A percentile compares a stretch with the other conserved stretches of the same genome.
Conservation (phyloP, 2,797 vertebrate species). For the Sebastes miniatus region DNA sequence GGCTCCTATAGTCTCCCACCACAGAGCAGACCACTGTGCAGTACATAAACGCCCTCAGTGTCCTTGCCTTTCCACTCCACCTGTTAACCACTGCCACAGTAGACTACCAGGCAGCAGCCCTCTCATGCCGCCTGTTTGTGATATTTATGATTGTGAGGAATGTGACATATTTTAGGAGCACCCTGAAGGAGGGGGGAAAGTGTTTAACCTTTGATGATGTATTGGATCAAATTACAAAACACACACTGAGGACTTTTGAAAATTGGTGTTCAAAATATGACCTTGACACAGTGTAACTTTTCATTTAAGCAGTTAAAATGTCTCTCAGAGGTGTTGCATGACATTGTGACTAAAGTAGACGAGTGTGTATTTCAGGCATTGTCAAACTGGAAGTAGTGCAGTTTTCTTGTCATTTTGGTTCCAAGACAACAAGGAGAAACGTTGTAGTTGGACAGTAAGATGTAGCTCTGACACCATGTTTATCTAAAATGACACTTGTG, state of each 20-base stretch:
- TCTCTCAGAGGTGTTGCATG: not conserved
- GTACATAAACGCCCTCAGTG: slow-evolving; percentile 25
- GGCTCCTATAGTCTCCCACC: not conserved
- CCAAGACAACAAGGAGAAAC: slow-evolving; percentile 22
- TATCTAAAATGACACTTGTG: slow-evolving; percentile 57
- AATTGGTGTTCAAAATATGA: slow-evolving; percentile 8
- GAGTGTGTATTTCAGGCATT: slow-evolving; percentile 14
- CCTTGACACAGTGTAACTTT: not conserved
- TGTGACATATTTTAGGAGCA: slow-evolving; percentile 26
- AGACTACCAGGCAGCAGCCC: slow-evolving; percentile 32
- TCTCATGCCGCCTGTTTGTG: slow-evolving; percentile 29
- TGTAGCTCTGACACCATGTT: slow-evolving; percentile 28
- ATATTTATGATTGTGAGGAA: slow-evolving; percentile 59
- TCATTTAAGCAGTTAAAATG: not conserved
- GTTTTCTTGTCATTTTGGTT: slow-evolving; percentile 10
- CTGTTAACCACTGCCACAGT: slow-evolving; percentile 52
- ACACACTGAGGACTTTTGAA: not conserved
- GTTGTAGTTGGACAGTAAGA: slow-evolving; percentile 27
- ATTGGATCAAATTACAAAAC: slow-evolving; percentile 30
- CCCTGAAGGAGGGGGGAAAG: slow-evolving; percentile 1
- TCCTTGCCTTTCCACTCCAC: slow-evolving; percentile 52
- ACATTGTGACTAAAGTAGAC: not conserved
- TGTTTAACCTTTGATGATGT: slow-evolving; percentile 31
- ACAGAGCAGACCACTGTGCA: slow-evolving; percentile 12
- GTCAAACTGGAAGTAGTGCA: not conserved